Percentiles rank a stretch among this genome's conserved stretches.
Evolutionary conservation across 2,888 invertebrate genomes (phyloP).

Genomic region (Sthenelais limicola): DNA sequence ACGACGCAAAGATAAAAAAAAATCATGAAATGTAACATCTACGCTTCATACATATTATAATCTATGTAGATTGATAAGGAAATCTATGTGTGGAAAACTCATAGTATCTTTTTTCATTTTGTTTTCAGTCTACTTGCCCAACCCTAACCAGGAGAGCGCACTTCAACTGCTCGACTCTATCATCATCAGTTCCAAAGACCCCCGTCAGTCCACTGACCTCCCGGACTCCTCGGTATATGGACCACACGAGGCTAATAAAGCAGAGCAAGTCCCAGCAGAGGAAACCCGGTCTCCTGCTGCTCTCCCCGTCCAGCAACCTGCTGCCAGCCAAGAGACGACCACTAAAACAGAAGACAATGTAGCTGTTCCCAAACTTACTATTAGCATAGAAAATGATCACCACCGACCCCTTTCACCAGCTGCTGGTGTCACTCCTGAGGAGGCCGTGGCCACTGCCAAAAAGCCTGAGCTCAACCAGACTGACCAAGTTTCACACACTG

Average conservation of each 20-base stretch:
- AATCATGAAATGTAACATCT: too few species aligned
- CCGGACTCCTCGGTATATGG: conserved; percentile 12
- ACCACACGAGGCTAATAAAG: too few species aligned
- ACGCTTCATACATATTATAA: too few species aligned
- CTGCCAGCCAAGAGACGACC: neutral
- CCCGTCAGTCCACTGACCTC: conserved; percentile 1
- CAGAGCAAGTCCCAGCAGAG: too few species aligned
- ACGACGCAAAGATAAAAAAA: too few species aligned
- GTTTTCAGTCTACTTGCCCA: conserved; percentile 25
- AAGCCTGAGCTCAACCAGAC: neutral
- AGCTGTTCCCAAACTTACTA: neutral
- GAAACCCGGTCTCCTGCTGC: too few species aligned
- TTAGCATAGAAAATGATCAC: conserved; percentile 21
- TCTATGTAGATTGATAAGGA: too few species aligned
- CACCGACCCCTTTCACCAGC: neutral
- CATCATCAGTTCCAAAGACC: conserved; percentile 21
- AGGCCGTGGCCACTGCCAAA: neutral
- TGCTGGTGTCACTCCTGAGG: neutral
- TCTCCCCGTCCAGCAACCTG: too few species aligned
- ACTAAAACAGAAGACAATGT: neutral
- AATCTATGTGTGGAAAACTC: too few species aligned
- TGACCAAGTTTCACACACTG: neutral
- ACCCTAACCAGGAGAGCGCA: neutral
- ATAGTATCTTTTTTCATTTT: neutral
- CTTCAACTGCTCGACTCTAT: conserved; percentile 32